Percentiles rank a stretch among this genome's conserved stretches.
Conservation (phyloP, 1,140 invertebrate genomes). For the Rhagoletis pomonella region DNA sequence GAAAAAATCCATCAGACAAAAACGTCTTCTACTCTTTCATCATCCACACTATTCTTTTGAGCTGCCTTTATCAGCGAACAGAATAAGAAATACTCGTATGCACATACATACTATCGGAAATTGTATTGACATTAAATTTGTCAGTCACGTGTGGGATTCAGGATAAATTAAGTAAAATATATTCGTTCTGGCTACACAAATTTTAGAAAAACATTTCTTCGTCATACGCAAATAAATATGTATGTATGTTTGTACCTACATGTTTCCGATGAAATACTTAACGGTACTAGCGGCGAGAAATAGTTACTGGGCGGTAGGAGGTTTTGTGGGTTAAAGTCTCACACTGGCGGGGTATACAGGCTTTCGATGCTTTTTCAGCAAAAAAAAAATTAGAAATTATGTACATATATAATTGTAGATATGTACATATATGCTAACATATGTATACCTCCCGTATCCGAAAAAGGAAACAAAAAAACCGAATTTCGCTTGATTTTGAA, state of each 20-base stretch:
- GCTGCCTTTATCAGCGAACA: not conserved
- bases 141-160: conserved; percentile 37
- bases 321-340: no score
- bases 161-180: conserved; percentile 50
- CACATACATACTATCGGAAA: not conserved
- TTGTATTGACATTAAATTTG: conserved; percentile 54
- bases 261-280: not conserved
- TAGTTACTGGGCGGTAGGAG: no score
- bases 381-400: no score
- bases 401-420: not conserved
- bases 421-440: no score
- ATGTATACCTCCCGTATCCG: no score
- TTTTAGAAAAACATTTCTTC: not conserved
- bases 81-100: not conserved
- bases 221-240: not conserved
- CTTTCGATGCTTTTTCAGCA: no score
- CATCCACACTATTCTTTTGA: not conserved
- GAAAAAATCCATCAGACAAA: not conserved
- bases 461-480: no score
- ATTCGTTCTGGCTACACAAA: not conserved
- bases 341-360: no score
- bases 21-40: not conserved
- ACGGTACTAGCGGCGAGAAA: not conserved
- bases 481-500: conserved; percentile 16
- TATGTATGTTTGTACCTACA: not conserved